Conservation (phyloP, 2,113 vertebrate species). For the Piliocolobus tephrosceles region DNA sequence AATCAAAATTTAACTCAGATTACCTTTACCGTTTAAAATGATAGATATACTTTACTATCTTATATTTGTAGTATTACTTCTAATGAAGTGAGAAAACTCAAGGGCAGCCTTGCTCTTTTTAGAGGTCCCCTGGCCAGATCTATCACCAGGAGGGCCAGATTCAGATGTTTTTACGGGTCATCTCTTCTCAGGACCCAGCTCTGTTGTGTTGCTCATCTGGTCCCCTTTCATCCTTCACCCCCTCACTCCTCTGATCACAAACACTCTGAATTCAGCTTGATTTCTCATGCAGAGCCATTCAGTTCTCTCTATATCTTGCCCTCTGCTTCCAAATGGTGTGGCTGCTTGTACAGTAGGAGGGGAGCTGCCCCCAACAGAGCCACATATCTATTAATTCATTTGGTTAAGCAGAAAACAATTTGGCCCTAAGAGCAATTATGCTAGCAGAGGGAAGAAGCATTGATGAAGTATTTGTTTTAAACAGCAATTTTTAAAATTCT, state of each 20-base stretch:
- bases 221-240: not conserved
- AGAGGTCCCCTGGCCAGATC: not conserved
- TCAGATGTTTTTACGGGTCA: not conserved
- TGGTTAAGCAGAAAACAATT: constrained; percentile 14
- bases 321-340: not conserved
- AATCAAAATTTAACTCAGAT: not conserved
- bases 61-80: not conserved
- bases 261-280: not conserved
- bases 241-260: not conserved
- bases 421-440: constrained; percentile 16
- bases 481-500: constrained; percentile 40
- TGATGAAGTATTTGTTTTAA: constrained; percentile 4
- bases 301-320: not conserved
- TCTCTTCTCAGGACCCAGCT: not conserved
- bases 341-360: not conserved
- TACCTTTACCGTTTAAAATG: not conserved
- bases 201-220: not conserved
- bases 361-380: not conserved
- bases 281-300: not conserved
- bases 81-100: not conserved
- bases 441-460: constrained; percentile 19
- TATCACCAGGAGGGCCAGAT: not conserved
- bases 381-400: constrained; percentile 36
- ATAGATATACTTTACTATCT: not conserved
- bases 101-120: not conserved